A percentile compares a stretch with the other conserved stretches of the same genome.
These are phyloP conservation scores for Drosophila gunungcola DNA, from an alignment of 1,140 invertebrate genomes.

Conservation along the genomic window DNA sequence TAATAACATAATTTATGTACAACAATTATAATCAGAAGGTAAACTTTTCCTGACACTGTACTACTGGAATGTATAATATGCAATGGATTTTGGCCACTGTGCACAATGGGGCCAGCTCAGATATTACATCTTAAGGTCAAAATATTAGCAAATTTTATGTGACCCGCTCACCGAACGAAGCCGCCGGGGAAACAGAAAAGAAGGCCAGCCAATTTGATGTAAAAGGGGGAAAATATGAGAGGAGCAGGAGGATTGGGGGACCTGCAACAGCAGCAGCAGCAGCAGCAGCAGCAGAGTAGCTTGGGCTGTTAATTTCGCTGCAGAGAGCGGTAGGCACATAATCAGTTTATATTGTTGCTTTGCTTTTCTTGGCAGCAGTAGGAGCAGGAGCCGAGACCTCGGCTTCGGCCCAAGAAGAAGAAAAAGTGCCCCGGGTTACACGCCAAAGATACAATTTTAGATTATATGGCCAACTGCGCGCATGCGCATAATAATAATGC, in stretches of 20 bases:
- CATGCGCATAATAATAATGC: slow-evolving; percentile 84
- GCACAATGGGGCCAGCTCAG: slow-evolving; percentile 41
- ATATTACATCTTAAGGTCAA: slow-evolving; percentile 72
- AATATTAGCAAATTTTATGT: slow-evolving; percentile 80
- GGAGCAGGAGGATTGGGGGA: slow-evolving; percentile 2
- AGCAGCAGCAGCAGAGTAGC: neutral
- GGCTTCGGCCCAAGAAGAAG: slow-evolving; percentile 22
- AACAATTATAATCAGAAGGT: too few relatives aligned
- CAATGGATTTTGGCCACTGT: slow-evolving; percentile 42
- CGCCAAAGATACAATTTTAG: slow-evolving; percentile 85
- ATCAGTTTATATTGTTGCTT: slow-evolving; percentile 78
- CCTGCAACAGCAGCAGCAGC: neutral
- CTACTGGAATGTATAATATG: neutral
- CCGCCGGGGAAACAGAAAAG: slow-evolving; percentile 9
- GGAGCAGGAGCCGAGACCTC: slow-evolving; percentile 25
- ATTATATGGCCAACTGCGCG: slow-evolving; percentile 83
- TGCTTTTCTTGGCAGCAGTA: slow-evolving; percentile 23
- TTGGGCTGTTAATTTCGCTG: slow-evolving; percentile 70
- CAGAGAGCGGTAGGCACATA: slow-evolving; percentile 66
- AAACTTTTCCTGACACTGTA: neutral
- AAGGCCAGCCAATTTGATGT: slow-evolving; percentile 8
- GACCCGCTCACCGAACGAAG: slow-evolving; percentile 49
- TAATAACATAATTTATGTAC: too few relatives aligned
- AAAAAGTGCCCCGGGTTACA: slow-evolving; percentile 80
- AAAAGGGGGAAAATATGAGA: neutral